These are phyloP conservation scores for Atrichornis clamosus DNA, from an alignment of 2,113 vertebrate genomes.

Conservation along the genomic window DNA sequence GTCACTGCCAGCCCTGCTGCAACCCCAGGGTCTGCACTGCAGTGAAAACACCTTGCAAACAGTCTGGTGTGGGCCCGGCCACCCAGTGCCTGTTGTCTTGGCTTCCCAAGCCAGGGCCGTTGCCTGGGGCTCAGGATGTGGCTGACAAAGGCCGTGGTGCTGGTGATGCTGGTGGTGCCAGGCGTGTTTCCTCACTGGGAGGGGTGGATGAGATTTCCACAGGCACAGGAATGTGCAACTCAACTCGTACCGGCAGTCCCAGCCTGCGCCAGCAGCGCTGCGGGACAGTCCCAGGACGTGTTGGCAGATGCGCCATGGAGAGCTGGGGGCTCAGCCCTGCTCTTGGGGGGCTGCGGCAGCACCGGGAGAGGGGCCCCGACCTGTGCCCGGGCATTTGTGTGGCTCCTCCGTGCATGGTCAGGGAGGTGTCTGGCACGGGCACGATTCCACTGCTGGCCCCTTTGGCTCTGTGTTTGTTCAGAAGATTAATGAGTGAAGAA, in stretches of 20 bases:
- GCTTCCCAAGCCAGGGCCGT: not conserved
- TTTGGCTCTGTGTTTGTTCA: not conserved
- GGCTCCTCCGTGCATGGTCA: accelerated
- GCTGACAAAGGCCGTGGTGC: not conserved
- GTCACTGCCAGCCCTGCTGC: accelerated
- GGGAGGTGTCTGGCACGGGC: accelerated
- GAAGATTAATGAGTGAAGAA: not conserved
- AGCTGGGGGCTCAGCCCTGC: accelerated
- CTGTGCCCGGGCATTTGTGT: not conserved
- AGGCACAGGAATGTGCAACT: not conserved
- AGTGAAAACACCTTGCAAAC: too few species aligned
- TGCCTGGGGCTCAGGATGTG: not conserved
- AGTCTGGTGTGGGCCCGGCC: accelerated
- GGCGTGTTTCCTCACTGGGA: not conserved
- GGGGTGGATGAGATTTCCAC: not conserved
- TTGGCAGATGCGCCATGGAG: accelerated
- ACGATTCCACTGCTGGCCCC: not conserved
- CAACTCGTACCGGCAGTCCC: accelerated
- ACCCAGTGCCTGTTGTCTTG: accelerated
- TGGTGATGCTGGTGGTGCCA: not conserved
- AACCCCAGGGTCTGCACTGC: accelerated
- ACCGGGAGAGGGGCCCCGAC: not conserved
- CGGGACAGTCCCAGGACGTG: accelerated
- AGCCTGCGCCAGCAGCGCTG: not conserved
- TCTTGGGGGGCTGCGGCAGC: not conserved